These are phyloP conservation scores for Mamestra brassicae DNA, from an alignment of 2,888 invertebrate species.

Conservation along the genomic window DNA sequence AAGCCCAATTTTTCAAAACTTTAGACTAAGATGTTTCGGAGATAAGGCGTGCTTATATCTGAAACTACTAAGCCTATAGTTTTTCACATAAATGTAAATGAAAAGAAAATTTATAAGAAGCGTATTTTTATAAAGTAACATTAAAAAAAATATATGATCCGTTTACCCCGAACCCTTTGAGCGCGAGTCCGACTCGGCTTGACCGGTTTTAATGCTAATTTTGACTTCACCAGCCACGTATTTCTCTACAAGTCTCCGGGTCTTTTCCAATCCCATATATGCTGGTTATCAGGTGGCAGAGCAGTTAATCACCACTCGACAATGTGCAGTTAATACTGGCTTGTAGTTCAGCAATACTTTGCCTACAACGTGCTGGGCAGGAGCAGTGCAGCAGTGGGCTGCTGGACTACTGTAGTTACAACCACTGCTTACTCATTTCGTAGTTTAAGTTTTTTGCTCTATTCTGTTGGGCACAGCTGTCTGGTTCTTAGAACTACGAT, in stretches of 20 bases:
- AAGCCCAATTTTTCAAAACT: too few species aligned
- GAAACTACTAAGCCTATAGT: too few species aligned
- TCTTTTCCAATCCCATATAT: constrained; percentile 22
- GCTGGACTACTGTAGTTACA: constrained; percentile 28
- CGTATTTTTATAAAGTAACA: too few species aligned
- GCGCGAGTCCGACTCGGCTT: too few species aligned
- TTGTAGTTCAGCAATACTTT: constrained; percentile 45
- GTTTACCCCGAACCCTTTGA: too few species aligned
- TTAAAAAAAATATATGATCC: too few species aligned
- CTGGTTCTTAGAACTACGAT: neutral
- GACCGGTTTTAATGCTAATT: too few species aligned
- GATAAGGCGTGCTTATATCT: too few species aligned
- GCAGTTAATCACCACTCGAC: constrained; percentile 72
- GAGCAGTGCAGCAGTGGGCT: constrained; percentile 7
- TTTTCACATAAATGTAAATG: too few species aligned
- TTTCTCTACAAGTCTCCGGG: neutral
- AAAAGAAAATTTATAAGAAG: too few species aligned
- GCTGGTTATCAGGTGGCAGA: constrained; percentile 24
- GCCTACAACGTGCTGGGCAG: constrained; percentile 49
- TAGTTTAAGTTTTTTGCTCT: neutral
- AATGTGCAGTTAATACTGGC: constrained; percentile 67
- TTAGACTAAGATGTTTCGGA: too few species aligned
- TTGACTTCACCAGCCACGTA: too few species aligned
- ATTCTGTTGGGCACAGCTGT: neutral
- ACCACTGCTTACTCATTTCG: constrained; percentile 34